Evolutionary conservation across 2,888 invertebrate genomes (phyloP), one percentile per base, ranked within the genome.

Genomic region (Neoascia interrupta): DNA sequence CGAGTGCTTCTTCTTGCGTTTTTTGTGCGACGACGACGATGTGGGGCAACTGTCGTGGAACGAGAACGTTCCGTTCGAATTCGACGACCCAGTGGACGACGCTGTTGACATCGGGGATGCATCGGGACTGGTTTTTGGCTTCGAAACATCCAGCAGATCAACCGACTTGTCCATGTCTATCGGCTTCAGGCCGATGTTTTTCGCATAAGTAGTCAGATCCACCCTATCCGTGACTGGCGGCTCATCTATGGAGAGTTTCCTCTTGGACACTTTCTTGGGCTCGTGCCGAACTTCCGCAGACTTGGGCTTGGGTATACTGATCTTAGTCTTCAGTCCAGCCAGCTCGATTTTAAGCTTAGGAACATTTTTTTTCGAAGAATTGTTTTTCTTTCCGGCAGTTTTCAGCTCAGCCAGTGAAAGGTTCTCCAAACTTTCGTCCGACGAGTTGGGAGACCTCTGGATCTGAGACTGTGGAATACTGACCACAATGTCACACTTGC

Each of bases 1-100:
- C 1, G 91, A 91, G 83, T 91, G 91, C 83, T 91, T 91, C 86
- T 91, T 91, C 83, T 91, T 91, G 23, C 91, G 87, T 83, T 91
- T 91, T 83, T 91, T 91, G 72, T 90, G 90, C 15, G 89, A 86
- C 0, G 85, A 84, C 0, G 84, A 83, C 0, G 82, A 53, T 5
- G 76, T 53, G 1, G 61, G 47, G 26, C 75, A 64, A 5, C 72
- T 47, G 1, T 72, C 79, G 13, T 51, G 56, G 68, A 84, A 82
- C 5, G 81, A 39, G 53, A 84, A 84, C 43, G 82, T 83, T 36
- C 87, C 84, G 63, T 85, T 86, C 1, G 87, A 86, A 0, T 85
- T 74, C 0, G 84, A 84, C 0, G 85, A 82, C 1, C 82, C 81
- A 5, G 76, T 84, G 1, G 88, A 86, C 0, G 85, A 85, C 1